A percentile compares a stretch with the other conserved stretches of the same genome.
Evolutionary conservation across 2,888 invertebrate species (phyloP).

Genomic region (Epinotia bilunana): DNA sequence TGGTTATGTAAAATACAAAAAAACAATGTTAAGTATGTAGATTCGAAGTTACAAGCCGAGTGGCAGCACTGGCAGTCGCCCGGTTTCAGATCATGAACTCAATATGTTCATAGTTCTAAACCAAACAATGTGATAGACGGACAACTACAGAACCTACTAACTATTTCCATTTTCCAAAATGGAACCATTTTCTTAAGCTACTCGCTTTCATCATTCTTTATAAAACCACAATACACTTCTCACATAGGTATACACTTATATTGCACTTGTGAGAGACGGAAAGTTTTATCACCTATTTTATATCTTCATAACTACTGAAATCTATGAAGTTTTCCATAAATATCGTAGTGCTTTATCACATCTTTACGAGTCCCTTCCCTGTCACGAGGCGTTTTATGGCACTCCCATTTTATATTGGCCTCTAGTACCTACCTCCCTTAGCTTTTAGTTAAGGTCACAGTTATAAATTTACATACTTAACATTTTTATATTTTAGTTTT

Average conservation of each 20-base stretch:
- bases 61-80: too few species aligned
- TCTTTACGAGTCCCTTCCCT: conserved; percentile 29
- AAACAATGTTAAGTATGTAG: too few species aligned
- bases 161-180: too few species aligned
- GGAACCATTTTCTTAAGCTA: too few species aligned
- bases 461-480: neutral
- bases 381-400: conserved; percentile 22
- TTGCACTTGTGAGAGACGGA: neutral
- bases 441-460: conserved; percentile 11
- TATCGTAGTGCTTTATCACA: conserved; percentile 30
- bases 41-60: too few species aligned
- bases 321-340: conserved; percentile 14
- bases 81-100: too few species aligned
- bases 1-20: too few species aligned
- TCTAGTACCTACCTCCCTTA: conserved; percentile 22
- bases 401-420: conserved; percentile 24
- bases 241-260: neutral
- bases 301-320: neutral
- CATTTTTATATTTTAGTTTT: neutral
- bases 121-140: too few species aligned
- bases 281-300: conserved; percentile 7
- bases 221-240: too few species aligned
- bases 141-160: too few species aligned
- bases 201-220: too few species aligned
- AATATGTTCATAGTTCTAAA: too few species aligned